Base-by-base conservation (phyloP, 2,113 vertebrate species). In the Strix aluco region DNA sequence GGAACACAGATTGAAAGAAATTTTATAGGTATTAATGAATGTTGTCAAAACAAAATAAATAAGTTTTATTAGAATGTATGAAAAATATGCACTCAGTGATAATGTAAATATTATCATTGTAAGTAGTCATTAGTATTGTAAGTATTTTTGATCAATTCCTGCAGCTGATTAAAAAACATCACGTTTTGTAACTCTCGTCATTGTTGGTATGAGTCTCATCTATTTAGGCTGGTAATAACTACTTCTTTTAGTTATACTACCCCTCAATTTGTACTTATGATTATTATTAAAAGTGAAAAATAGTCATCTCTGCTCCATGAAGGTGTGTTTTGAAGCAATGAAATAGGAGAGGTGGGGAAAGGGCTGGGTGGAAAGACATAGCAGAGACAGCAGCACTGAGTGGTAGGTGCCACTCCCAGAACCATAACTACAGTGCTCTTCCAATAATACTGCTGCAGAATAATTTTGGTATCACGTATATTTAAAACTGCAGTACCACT, bases 101-200 rank as follows among this genome's bases (percentile, higher is more conserved):
- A 40, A 67, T 78, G 5, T 18, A 79, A 71, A 3, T 49, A 75
- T 66, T 44, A 80, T 42, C 9, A 79, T 69, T 89, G 25, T 63
- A 83, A 94, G 51, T 71, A 96, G 16, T 62, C 25, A 49, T 69
- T 67, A 87, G 49, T 66, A 92, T 55, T 74, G 14, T 52, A 84
- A 95, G 44, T 58, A 34, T 62, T 96, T 92, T 94, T 86, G 15
- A 92, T 83, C 63, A 94, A 72, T 81, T 96, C 38, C 42, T 71
- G 70, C 40, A 88, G 69, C 61, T 96, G 49, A 97, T 96, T 96
- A 96, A 96, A 94, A 87, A 87, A 3, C 62, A 88, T 34, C 69
- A 90, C 12, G 2, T 84, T 86, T 80, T 92, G 32, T n/a, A 46
- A 95, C 66, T 30, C 46, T 91, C 65, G 47, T 92, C 81, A 55